Percentiles rank a stretch among this genome's conserved stretches.
phyloP scores from a whole-genome alignment of 2,888 invertebrate genomes.

The Gandaritis pyraliata region DNA sequence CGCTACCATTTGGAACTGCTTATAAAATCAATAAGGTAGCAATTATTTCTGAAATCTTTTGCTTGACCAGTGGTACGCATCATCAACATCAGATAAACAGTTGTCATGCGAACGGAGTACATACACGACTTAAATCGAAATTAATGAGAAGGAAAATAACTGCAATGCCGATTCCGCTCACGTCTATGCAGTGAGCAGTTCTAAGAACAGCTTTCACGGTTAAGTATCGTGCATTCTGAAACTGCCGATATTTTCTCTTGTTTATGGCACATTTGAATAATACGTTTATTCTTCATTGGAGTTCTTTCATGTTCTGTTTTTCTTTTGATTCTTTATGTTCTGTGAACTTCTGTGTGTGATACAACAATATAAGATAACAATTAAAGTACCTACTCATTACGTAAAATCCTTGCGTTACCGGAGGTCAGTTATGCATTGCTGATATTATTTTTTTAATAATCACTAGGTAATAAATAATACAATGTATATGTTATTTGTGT shows the following conservation, averaged over 20 bases:
- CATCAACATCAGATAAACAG: conserved; percentile 38
- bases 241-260: conserved; percentile 60
- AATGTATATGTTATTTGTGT: neutral
- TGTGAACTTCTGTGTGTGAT: too few relatives aligned
- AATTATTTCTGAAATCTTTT: conserved; percentile 7
- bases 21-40: neutral
- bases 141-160: conserved; percentile 57
- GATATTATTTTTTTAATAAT: conserved; percentile 37
- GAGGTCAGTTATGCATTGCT: conserved; percentile 72
- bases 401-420: too few relatives aligned
- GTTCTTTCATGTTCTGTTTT: too few relatives aligned
- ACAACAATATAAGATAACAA: too few relatives aligned
- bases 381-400: too few relatives aligned
- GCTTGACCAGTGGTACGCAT: conserved; percentile 19
- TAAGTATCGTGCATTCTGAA: conserved; percentile 67
- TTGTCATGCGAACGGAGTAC: conserved; percentile 46
- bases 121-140: conserved; percentile 50
- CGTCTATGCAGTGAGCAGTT: conserved; percentile 60
- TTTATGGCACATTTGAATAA: too few relatives aligned
- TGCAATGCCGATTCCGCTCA: conserved; percentile 63
- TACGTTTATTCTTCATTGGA: too few relatives aligned
- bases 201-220: conserved; percentile 75
- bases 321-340: too few relatives aligned
- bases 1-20: too few relatives aligned
- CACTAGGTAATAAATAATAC: too few relatives aligned